phyloP scores from a whole-genome alignment of 2,888 invertebrate species.

The Teinopalpus imperialis region DNA sequence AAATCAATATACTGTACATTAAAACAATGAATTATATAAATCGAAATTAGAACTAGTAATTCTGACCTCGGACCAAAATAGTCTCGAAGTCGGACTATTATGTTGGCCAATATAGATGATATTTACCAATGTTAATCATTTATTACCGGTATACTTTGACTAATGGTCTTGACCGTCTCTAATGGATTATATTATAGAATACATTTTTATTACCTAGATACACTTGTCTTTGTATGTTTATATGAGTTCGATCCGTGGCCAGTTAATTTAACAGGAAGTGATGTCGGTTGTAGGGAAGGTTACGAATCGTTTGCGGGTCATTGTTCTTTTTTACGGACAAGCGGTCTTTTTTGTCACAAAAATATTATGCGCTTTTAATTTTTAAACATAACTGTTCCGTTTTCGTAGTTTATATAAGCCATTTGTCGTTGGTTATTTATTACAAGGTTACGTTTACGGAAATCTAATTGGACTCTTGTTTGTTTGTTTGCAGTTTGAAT shows the following conservation, averaged over 20 bases:
- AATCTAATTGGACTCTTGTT: no score
- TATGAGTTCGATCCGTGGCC: conserved; percentile 47
- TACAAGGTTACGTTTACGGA: no score
- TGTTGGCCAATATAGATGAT: conserved; percentile 12
- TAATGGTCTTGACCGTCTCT: conserved; percentile 7
- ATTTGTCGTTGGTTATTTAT: no score
- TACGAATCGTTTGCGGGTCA: conserved; percentile 73
- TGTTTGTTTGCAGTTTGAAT: no score
- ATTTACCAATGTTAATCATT: background rate
- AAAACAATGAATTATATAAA: background rate
- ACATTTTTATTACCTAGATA: conserved; percentile 20
- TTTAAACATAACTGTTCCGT: no score
- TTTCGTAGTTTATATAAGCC: no score
- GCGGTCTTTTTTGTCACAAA: no score
- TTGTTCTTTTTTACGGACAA: conserved; percentile 69
- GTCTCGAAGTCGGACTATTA: conserved; percentile 4
- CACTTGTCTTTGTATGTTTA: conserved; percentile 39
- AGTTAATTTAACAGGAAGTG: conserved; percentile 70
- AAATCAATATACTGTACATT: conserved; percentile 4
- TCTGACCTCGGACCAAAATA: conserved; percentile 21
- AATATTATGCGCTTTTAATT: no score
- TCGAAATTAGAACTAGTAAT: conserved; percentile 1
- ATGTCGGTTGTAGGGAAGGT: conserved; percentile 77
- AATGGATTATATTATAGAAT: conserved; percentile 25
- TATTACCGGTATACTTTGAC: conserved; percentile 3